Base-by-base conservation (phyloP, 2,888 invertebrate species). In the Erebia palarica region DNA sequence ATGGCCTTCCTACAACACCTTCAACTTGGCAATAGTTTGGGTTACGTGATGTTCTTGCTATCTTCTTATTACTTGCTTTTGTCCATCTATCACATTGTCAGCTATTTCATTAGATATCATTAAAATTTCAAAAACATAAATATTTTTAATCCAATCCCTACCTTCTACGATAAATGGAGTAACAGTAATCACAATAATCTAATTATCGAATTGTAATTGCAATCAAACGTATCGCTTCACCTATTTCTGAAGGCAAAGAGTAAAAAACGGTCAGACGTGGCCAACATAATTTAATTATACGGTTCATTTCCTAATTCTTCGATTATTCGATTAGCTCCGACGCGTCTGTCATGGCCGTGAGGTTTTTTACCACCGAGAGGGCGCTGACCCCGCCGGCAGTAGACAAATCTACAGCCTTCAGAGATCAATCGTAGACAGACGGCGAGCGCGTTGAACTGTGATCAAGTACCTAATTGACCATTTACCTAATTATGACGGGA, bases 241-340 rank as follows among this genome's bases (percentile, higher is more conserved):
- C 60, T 53, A 27, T 68, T 36, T 14, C 36, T 27, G 51, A 57
- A 44, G 36, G 64, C 57, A 42, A 68, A 44, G 44, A 16, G 49
- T 36, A 58, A 68, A 71, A 72, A 61, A 64, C n/a, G 18, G 53
- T 57, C 64, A 65, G 60, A 68, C 70, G 70, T 68, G 70, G 63
- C 53, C 55, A 42, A 61, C 53, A 27, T 74, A 72, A 74, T 74
- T 74, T 70, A 74, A 74, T 74, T 65, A 74, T 60, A 69, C 71
- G 71, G 55, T 70, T 70, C 73, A 69, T 73, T 70, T 69, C 63
- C 70, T 68, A 70, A 70, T 71, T 67, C 66, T 71, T 53, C 69
- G 58, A 66, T 71, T 71, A 69, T 69, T 65, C 67, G 65, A 63
- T 71, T 68, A 65, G 65, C 66, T 58, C 47, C 65, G 13, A 10